Conservation (phyloP, 2,113 vertebrate species). For the Halcyon senegalensis region DNA sequence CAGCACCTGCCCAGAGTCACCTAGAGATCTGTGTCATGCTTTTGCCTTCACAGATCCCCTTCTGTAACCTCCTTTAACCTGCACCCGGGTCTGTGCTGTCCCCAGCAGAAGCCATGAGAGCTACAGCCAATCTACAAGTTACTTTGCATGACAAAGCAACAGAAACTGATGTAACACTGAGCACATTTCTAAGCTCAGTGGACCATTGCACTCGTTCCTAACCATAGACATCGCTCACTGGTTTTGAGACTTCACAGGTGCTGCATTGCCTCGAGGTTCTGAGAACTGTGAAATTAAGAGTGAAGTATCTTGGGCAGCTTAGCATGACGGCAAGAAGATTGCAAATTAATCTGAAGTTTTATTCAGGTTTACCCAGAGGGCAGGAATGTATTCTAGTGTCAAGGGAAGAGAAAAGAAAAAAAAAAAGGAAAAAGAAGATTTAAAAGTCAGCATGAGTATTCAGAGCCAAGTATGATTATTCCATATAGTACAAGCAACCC, state of each 20-base stretch:
- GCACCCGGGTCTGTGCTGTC: too few relatives aligned
- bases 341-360: background rate
- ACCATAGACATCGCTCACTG: background rate
- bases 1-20: background rate
- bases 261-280: background rate
- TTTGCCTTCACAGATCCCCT: background rate
- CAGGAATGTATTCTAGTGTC: background rate
- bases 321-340: background rate
- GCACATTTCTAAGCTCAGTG: background rate
- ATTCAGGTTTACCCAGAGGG: background rate
- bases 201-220: background rate
- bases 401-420: background rate
- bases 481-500: background rate
- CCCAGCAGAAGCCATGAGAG: background rate
- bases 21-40: background rate
- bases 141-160: background rate
- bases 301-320: background rate
- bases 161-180: background rate
- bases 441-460: background rate
- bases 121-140: background rate
- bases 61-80: background rate
- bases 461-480: background rate
- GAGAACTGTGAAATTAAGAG: constrained; percentile 15
- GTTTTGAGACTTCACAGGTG: background rate
- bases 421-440: background rate